Conservation (phyloP, 1,140 invertebrate species). For the Pentalonia nigronervosa region DNA sequence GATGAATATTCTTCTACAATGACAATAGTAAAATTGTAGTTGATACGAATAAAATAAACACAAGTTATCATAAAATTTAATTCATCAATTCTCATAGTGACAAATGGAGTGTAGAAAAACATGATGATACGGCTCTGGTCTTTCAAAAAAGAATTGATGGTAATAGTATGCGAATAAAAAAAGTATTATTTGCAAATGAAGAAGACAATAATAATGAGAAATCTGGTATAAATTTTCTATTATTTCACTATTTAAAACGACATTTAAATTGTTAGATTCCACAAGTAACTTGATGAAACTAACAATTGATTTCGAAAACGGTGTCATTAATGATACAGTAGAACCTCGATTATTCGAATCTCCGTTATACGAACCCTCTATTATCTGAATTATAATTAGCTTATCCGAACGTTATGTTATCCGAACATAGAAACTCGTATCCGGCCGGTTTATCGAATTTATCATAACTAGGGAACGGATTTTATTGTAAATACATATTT, state of each 20-base stretch:
- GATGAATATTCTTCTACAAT: background rate
- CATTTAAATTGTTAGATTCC: background rate
- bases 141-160: background rate
- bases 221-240: background rate
- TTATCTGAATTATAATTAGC: too few relatives aligned
- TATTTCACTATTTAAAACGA: background rate
- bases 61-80: background rate
- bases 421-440: too few relatives aligned
- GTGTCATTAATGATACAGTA: background rate
- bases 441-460: too few relatives aligned
- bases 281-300: background rate
- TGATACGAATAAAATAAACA: background rate
- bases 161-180: background rate
- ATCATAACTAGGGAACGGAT: too few relatives aligned
- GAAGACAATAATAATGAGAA: background rate
- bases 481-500: too few relatives aligned
- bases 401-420: too few relatives aligned
- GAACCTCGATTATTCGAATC: too few relatives aligned
- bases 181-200: background rate
- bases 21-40: background rate
- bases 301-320: background rate
- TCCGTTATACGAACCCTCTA: too few relatives aligned
- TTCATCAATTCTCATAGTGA: background rate
- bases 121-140: background rate
- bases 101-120: background rate